phyloP scores from a whole-genome alignment of 2,113 vertebrate species.

The Sisor rabdophorus region DNA sequence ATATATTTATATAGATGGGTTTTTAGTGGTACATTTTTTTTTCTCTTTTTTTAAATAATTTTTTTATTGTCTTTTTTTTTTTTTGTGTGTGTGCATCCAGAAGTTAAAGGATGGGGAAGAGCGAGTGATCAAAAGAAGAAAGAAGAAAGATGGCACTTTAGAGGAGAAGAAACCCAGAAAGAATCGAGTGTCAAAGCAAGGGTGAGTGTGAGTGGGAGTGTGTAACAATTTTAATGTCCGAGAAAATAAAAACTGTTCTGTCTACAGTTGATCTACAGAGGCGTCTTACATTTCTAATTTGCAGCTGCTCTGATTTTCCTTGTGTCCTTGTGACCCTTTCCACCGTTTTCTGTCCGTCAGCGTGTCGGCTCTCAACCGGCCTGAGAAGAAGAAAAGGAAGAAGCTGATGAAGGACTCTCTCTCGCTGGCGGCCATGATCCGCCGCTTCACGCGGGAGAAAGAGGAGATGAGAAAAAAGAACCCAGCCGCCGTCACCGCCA shows the following conservation, averaged over 20 bases:
- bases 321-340: not conserved
- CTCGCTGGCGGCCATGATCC: constrained; percentile 90
- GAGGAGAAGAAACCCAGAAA: constrained; percentile 94
- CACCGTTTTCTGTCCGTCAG: constrained; percentile 56
- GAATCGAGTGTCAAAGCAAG: constrained; percentile 84
- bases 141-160: constrained; percentile 85
- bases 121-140: constrained; percentile 83
- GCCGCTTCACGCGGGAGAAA: constrained; percentile 93
- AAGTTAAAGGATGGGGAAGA: constrained; percentile 91
- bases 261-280: not conserved
- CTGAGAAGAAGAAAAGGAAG: constrained; percentile 96
- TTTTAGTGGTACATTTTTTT: too few species aligned
- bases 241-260: not conserved
- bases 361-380: constrained; percentile 85
- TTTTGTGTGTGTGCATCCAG: constrained; percentile 36
- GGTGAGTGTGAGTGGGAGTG: constrained; percentile 66
- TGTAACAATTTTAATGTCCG: not conserved
- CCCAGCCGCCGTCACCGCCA: constrained; percentile 41
- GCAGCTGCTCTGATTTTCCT: not conserved
- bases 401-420: constrained; percentile 91
- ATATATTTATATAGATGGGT: too few species aligned
- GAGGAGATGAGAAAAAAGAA: constrained; percentile 86
- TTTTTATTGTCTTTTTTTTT: not conserved
- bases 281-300: not conserved
- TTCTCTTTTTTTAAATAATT: too few species aligned